These are phyloP conservation scores for Phaonia tiefii DNA, from an alignment of 2,888 invertebrate species.

Conservation along the genomic window DNA sequence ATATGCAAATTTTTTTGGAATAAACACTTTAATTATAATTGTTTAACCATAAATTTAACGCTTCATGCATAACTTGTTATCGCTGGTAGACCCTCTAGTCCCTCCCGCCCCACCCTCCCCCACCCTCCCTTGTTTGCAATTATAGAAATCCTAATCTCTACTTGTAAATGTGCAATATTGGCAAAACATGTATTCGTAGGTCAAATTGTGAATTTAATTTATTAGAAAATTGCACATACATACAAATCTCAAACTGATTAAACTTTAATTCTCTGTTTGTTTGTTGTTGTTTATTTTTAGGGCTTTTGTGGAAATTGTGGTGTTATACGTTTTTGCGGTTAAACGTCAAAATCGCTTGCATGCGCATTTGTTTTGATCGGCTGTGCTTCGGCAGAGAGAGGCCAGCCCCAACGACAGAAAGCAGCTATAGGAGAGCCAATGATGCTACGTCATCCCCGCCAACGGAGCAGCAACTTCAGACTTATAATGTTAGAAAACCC, in stretches of 20 bases:
- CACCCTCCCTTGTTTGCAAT: neutral
- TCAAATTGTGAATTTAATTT: conserved; percentile 7
- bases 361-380: conserved; percentile 95
- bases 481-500: conserved; percentile 72
- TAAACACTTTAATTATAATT: too few species aligned
- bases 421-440: conserved; percentile 70
- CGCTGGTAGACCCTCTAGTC: too few species aligned
- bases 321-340: conserved; percentile 75
- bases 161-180: conserved; percentile 20
- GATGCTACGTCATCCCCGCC: conserved; percentile 66
- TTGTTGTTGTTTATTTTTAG: conserved; percentile 70
- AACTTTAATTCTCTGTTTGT: neutral
- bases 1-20: too few species aligned
- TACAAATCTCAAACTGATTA: neutral
- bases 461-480: conserved; percentile 34
- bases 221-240: too few species aligned
- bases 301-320: conserved; percentile 70
- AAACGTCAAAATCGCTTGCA: conserved; percentile 85
- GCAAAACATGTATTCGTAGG: conserved; percentile 16
- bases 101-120: too few species aligned
- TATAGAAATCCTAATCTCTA: neutral
- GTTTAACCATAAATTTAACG: too few species aligned
- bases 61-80: neutral
- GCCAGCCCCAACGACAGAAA: conserved; percentile 85
- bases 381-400: conserved; percentile 94